Base-by-base conservation (phyloP, 92 coral and sea anemone species). In the Scolanthus callimorphus region DNA sequence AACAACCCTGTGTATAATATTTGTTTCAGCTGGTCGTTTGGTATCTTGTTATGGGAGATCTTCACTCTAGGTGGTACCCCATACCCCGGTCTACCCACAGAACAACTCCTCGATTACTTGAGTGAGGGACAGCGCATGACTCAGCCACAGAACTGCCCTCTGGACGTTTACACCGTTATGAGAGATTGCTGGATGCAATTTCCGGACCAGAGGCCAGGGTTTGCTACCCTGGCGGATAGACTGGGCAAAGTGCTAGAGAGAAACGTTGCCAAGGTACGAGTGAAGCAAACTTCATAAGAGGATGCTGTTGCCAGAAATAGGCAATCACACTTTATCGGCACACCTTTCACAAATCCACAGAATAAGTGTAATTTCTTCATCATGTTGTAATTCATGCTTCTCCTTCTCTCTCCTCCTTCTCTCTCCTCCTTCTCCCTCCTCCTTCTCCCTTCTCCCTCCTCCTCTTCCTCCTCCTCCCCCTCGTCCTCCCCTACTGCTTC, bases 61-160 rank as follows among this genome's bases (percentile, higher is more conserved):
- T 76, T 90, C 34, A 85, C 97, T 17, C 94, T 90, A 1, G 97
- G 97, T 9, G 97, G 94, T 0, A 64, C 85, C 20, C 97, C 97
- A 0, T 90, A 90, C 55, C 94, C 97, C 3, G 77, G 77, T 10
- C 49, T 81, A 3, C 89, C 94, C 20, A 76, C 84, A 11, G 90
- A 77, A 62, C 57, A 73, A 44, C 78, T 90, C 21, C 75, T 85
- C 22, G 94, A 81, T 49, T 77, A 61, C 20, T 77, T 90, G 4
- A 77, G 82, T 57, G 92, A 90, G 29, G 94, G 89, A 2, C 56
- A 70, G 28, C 85, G 97, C 1, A 90, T 90, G 97, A 62, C 71
- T 11, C 83, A 77, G 49, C 97, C 97, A 3, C 77, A 63, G 10
- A 71, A 85, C 54, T 90, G 97, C 55, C 97, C 97, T 0, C 63